Evolutionary conservation across 1,140 invertebrate genomes (phyloP), one percentile per base, ranked within the genome.

Genomic region (Tribolium madens): DNA sequence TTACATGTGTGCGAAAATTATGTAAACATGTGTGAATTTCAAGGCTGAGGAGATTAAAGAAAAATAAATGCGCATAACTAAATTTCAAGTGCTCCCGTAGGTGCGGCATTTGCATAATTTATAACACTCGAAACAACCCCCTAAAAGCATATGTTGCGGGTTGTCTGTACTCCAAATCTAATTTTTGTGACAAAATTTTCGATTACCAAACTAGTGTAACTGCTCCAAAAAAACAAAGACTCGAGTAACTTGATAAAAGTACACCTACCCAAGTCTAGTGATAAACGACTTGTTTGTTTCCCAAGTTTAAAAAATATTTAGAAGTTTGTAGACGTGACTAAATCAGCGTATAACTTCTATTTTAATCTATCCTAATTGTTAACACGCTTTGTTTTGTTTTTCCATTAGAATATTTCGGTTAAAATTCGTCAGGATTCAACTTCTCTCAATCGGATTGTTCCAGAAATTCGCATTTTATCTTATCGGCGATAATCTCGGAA

Each of bases 361-460:
- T 33, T 64, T 64, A 64, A 64, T 64, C 57, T n/a, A 9, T n/a
- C 21, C 57, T 33, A 64, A 64, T 64, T 64, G 57, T 64, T 64
- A 64, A 36, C 57, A 57, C 52, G 18, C n/a, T 64, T 26, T 9
- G 10, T 64, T 31, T 64, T 18, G 21, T 33, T 21, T 57, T 21
- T 21, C 10, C 52, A 36, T n/a, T 42, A 42, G n/a, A 2, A 42
- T n/a, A n/a, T 42, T 42, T n/a, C 36, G 7, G n/a, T 42, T 3
- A 10, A 42, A 42, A 42, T 42, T 9, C n/a, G n/a, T 9, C 36
- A n/a, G n/a, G 36, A 42, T 9, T 2, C 33, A 10, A 36, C 2
- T 10, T 36, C 5, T 9, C 33, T 36, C 33, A 36, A 36, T 42
- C 36, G 36, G 9, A 42, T 42, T 42, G 0, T 42, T 42, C 36